Evolutionary conservation across 1,140 invertebrate genomes (phyloP), one percentile per base, ranked within the genome.

Genomic region (Chlorops oryzae): DNA sequence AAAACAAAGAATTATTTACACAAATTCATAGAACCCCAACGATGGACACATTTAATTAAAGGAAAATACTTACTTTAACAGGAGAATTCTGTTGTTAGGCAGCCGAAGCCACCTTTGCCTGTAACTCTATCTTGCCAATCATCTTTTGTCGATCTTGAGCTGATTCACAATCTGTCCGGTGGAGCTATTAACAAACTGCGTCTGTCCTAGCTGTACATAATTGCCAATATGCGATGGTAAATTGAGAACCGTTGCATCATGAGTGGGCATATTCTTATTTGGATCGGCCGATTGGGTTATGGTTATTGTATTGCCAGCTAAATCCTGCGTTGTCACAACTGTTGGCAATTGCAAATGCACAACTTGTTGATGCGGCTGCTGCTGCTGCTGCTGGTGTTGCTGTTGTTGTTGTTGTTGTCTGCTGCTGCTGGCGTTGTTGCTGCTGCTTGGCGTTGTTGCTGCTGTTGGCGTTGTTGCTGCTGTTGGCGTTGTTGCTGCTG

Each of bases 271-370:
- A 41, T 38, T 27, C 6, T 47, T 21, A 28, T 45, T 56, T 2
- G 46, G 47, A 53, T 56, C 47, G 27, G 45, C 28, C 2, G 54
- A 21, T 47, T 67, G 65, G 7, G 62, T 70, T 28, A 70, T 68
- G 6, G 67, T 70, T 34, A 70, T 66, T 13, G 67, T 70, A 39
- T 61, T 64, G 0, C 63, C 58, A 22, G 62, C 57, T 17, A 70
- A 27, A 54, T 70, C 63, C 40, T 62, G 58, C 20, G 63, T 58
- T 25, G 61, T 62, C 3, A 64, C 62, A 20, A 70, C 51, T 10
- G 52, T 27, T 25, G 50, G 52, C n/a, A 55, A 22, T 47, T 55
- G 56, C 15, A 51, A 48, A 37, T 63, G 61, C 63, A 68, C 63
- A 15, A 70, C 63, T 53, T 70, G 67, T 1, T 57, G 58, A 6